These are phyloP conservation scores for Elaphurus davidianus DNA, from an alignment of 2,113 vertebrate species.

Conservation along the genomic window DNA sequence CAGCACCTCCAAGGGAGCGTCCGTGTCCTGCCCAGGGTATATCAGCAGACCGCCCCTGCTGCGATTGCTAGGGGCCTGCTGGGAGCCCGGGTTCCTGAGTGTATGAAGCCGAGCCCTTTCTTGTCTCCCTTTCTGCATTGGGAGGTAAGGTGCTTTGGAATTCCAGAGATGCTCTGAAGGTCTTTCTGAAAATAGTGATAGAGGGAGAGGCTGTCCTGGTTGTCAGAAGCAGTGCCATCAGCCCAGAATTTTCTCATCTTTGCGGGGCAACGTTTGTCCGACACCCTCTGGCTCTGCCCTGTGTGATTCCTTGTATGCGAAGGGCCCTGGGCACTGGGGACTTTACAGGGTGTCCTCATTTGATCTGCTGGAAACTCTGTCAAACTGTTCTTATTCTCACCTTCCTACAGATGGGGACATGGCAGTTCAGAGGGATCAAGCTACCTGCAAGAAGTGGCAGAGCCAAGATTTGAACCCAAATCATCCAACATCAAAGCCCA, in stretches of 20 bases:
- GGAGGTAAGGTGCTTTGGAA: not conserved
- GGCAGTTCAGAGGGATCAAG: not conserved
- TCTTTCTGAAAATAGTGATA: not conserved
- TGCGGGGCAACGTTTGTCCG: rapidly evolving
- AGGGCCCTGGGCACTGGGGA: rapidly evolving
- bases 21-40: not conserved
- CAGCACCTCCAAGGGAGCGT: not conserved
- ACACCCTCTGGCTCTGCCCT: not conserved
- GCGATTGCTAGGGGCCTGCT: not conserved
- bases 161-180: not conserved
- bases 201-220: not conserved
- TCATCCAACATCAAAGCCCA: not conserved
- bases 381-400: not conserved
- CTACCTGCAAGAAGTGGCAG: not conserved
- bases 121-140: not conserved
- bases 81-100: not conserved
- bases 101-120: rapidly evolving
- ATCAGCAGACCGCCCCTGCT: not conserved
- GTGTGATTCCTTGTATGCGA: not conserved
- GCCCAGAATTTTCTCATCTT: not conserved
- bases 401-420: not conserved
- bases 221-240: not conserved
- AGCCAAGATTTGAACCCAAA: not conserved
- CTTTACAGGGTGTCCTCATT: not conserved
- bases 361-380: not conserved